Base-by-base conservation (phyloP, 2,113 vertebrate genomes). In the Gadus macrocephalus region DNA sequence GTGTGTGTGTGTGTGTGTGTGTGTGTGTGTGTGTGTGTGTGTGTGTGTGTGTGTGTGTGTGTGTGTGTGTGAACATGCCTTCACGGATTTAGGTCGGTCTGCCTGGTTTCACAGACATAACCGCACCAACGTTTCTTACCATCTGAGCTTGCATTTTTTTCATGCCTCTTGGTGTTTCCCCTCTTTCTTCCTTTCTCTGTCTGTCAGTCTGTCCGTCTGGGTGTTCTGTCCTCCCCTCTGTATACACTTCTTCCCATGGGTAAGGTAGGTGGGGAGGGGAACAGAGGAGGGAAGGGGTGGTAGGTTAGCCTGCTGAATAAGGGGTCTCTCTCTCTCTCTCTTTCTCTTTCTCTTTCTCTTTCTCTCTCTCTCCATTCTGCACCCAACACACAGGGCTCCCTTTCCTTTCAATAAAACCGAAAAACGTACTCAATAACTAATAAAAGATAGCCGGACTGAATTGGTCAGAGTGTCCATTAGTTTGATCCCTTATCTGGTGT, bases 401-500 rank as follows among this genome's bases (percentile, higher is more conserved):
- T 85, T 70, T 84, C 73, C 65, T 14, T 42, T 14, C 2, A 38
- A 15, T 4, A 60, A 20, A 62, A 59, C 17, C 65, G 73, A 81
- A 2, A 15, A 62, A 72, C 76, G 22, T 64, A 66, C 31, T 66
- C 62, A 55, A 69, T 60, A 70, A 72, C 66, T 53, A 75, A 49
- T 12, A 49, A 14, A 61, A 65, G 77, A 1, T 19, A 16, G 31
- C 66, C 25, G 2, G 64, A 22, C 2, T 59, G 53, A 80, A 77
- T 74, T 62, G n/a, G 79, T 69, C 81, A 31, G 4, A 75, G 70
- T 74, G 66, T 86, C 25, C 25, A 25, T 25, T 25, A 25, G 25
- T 25, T 25, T 25, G 25, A 25, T 25, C 25, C 25, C 25, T 25
- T 25, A 25, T 25, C 25, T 25, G 25, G 2, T 25, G 25, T 25